These are phyloP conservation scores for Pristionchus pacificus DNA, from an alignment of 1,140 invertebrate species.

Conservation along the genomic window DNA sequence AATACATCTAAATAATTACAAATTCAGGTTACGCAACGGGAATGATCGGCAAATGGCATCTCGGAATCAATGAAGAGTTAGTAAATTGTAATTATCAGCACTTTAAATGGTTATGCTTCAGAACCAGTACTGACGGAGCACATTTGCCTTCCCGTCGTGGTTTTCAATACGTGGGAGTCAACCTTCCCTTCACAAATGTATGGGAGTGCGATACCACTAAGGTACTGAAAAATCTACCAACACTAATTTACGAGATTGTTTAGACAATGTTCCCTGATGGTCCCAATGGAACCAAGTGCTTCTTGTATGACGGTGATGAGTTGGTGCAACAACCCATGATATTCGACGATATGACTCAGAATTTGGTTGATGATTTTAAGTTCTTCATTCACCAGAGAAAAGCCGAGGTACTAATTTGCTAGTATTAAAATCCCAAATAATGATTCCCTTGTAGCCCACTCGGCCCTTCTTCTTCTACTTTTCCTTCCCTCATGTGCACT, in stretches of 20 bases:
- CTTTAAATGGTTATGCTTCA: no score
- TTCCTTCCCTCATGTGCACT: constrained; percentile 56
- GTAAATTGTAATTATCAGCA: no score
- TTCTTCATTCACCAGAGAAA: constrained; percentile 41
- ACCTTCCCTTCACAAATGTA: constrained; percentile 52
- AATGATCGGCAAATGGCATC: constrained; percentile 48
- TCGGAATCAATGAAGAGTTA: constrained; percentile 55
- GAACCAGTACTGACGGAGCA: constrained; percentile 46
- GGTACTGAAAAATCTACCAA: no score
- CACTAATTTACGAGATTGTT: no score
- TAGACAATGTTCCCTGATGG: neutral
- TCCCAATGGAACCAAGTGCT: constrained; percentile 43
- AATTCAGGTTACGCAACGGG: constrained; percentile 35
- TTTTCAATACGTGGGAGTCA: constrained; percentile 50
- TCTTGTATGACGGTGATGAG: constrained; percentile 55
- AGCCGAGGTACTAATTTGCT: neutral
- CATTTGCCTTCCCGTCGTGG: constrained; percentile 44
- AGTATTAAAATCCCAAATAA: constrained; percentile 26
- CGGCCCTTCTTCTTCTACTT: constrained; percentile 59
- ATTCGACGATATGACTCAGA: constrained; percentile 50
- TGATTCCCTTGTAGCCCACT: no score
- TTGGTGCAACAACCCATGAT: constrained; percentile 57
- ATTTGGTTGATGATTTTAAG: constrained; percentile 57
- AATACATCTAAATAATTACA: neutral
- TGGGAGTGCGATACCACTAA: constrained; percentile 53